Percentiles rank a stretch among this genome's conserved stretches.
These are phyloP conservation scores for Pristiophorus japonicus DNA, from an alignment of 2,113 vertebrate genomes.

Conservation along the genomic window DNA sequence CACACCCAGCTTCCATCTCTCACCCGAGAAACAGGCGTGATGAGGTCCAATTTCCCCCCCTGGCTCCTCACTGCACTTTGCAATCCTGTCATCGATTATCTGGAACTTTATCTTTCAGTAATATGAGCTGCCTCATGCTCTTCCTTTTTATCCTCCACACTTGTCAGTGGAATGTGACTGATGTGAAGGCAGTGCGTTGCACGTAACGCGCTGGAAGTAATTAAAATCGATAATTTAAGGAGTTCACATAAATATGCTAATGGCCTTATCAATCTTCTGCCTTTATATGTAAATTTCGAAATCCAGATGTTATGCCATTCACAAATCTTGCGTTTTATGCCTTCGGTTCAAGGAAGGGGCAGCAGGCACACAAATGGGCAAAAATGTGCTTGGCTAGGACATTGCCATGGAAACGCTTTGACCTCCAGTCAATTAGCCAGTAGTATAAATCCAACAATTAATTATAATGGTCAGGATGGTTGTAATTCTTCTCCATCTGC, in stretches of 20 bases:
- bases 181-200: constrained; percentile 38
- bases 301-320: constrained; percentile 74
- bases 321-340: constrained; percentile 70
- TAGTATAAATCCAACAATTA: constrained; percentile 65
- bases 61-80: not conserved
- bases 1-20: not conserved
- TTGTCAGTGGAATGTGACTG: constrained; percentile 9
- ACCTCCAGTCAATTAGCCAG: constrained; percentile 64
- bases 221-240: constrained; percentile 59
- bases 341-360: constrained; percentile 58
- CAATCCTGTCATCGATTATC: too few relatives aligned
- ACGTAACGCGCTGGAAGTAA: constrained; percentile 51
- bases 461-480: constrained; percentile 65
- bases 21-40: too few relatives aligned
- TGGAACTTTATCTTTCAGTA: not conserved
- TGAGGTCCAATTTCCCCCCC: not conserved
- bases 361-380: constrained; percentile 70
- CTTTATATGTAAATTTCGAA: constrained; percentile 63
- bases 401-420: constrained; percentile 66
- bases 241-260: constrained; percentile 67
- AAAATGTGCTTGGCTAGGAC: constrained; percentile 62
- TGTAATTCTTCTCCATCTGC: constrained; percentile 57
- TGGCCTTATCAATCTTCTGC: constrained; percentile 70
- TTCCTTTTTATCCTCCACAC: not conserved
- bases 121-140: not conserved